A percentile compares a stretch with the other conserved stretches of the same genome.
phyloP scores from a whole-genome alignment of 2,113 vertebrate genomes.

The Psilopogon haemacephalus region DNA sequence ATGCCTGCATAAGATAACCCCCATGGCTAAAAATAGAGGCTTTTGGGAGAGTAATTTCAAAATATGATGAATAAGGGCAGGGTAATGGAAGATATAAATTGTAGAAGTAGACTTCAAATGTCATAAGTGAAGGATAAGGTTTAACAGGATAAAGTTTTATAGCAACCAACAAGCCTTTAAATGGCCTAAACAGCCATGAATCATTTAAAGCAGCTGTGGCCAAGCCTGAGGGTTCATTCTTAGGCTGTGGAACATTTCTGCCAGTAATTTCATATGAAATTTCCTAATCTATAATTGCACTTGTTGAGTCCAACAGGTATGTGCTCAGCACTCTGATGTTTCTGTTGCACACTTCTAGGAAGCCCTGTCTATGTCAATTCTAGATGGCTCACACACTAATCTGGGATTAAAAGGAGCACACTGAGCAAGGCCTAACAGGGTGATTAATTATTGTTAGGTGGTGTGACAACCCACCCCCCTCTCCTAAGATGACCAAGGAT shows the following conservation, averaged over 20 bases:
- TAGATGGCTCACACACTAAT: not conserved
- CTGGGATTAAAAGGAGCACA: not conserved
- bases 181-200: not conserved
- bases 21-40: not conserved
- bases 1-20: not conserved
- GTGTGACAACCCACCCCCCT: not conserved
- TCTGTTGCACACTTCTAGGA: not conserved
- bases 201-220: not conserved
- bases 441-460: not conserved
- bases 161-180: not conserved
- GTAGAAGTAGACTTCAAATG: not conserved
- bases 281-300: not conserved
- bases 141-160: slow-evolving; percentile 28
- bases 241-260: not conserved
- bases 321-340: not conserved
- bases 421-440: not conserved
- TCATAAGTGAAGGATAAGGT: not conserved
- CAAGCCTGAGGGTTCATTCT: not conserved
- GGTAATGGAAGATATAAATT: slow-evolving; percentile 7
- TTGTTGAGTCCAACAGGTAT: not conserved
- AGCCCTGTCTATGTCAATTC: not conserved
- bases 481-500: not conserved
- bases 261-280: not conserved
- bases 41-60: not conserved
- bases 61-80: not conserved